These are phyloP conservation scores for Rhagoletis zephyria DNA, from an alignment of 1,140 invertebrate genomes.

Conservation along the genomic window DNA sequence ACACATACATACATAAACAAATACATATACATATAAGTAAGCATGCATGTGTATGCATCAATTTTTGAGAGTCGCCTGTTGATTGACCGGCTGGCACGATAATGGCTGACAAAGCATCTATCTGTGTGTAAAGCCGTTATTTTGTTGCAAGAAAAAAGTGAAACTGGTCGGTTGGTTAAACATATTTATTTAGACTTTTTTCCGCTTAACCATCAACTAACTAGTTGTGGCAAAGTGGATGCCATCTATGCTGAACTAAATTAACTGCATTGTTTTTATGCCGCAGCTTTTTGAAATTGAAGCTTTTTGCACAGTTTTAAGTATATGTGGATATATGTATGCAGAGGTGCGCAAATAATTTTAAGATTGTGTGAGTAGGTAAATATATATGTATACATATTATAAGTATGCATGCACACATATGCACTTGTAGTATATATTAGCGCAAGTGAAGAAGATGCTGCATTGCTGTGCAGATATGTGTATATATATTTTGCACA, in stretches of 20 bases:
- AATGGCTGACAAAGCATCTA: neutral
- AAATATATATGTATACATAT: no score
- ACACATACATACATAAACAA: no score
- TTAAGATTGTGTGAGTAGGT: no score
- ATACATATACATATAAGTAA: no score
- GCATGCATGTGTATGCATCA: neutral
- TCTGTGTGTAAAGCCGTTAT: slow-evolving; percentile 19
- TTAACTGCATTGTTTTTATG: neutral
- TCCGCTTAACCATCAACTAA: neutral
- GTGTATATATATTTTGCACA: no score
- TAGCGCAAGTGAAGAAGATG: no score
- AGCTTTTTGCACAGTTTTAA: neutral
- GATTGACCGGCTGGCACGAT: neutral
- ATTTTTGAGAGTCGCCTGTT: neutral
- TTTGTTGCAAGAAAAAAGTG: slow-evolving; percentile 17
- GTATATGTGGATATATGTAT: neutral
- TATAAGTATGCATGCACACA: no score
- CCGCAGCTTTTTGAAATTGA: neutral
- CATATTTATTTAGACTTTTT: neutral
- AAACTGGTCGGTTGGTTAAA: slow-evolving; percentile 16
- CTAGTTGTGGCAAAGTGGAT: slow-evolving; percentile 33
- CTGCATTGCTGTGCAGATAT: no score
- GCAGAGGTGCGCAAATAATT: no score
- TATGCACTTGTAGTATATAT: no score
- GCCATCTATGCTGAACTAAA: slow-evolving; percentile 26